phyloP scores from a whole-genome alignment of 1,140 invertebrate species.

The Drosophila ogumai region DNA sequence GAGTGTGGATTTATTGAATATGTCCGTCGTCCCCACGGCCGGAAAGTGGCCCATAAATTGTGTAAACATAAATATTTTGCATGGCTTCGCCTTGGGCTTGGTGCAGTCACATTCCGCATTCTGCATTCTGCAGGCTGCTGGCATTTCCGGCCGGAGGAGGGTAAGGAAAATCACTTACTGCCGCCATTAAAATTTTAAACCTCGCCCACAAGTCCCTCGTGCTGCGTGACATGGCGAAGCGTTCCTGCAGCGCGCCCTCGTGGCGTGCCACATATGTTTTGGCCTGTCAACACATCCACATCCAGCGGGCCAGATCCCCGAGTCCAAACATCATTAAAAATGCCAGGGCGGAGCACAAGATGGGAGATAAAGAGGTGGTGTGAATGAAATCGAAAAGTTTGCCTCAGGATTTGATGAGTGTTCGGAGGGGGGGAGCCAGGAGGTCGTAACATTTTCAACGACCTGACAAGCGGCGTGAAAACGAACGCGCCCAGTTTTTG shows the following conservation, averaged over 20 bases:
- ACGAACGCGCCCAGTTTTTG: constrained; percentile 88
- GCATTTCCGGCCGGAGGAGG: constrained; percentile 12
- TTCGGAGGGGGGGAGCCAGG: neutral
- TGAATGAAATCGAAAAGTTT: constrained; percentile 76
- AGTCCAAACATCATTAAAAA: constrained; percentile 73
- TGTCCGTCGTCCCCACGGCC: constrained; percentile 27
- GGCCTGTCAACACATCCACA: constrained; percentile 86
- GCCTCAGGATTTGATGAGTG: constrained; percentile 64
- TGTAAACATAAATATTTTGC: constrained; percentile 69
- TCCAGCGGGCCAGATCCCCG: constrained; percentile 14
- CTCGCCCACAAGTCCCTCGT: constrained; percentile 94
- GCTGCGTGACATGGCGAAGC: constrained; percentile 93
- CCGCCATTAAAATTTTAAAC: constrained; percentile 90
- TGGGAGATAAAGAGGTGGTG: constrained; percentile 48
- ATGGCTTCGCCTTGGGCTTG: constrained; percentile 29
- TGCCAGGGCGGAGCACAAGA: constrained; percentile 41
- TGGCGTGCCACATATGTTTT: constrained; percentile 94
- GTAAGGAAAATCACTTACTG: constrained; percentile 86
- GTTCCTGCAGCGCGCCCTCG: constrained; percentile 94
- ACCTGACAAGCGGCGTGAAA: constrained; percentile 66
- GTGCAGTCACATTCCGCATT: constrained; percentile 45
- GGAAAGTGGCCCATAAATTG: constrained; percentile 68
- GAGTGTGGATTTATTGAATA: constrained; percentile 63
- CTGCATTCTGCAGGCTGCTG: constrained; percentile 37
- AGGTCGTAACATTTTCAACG: constrained; percentile 59